Percentiles rank a stretch among this genome's conserved stretches.
phyloP scores from a whole-genome alignment of 2,888 invertebrate species.

The Caenorhabditis sp. region DNA sequence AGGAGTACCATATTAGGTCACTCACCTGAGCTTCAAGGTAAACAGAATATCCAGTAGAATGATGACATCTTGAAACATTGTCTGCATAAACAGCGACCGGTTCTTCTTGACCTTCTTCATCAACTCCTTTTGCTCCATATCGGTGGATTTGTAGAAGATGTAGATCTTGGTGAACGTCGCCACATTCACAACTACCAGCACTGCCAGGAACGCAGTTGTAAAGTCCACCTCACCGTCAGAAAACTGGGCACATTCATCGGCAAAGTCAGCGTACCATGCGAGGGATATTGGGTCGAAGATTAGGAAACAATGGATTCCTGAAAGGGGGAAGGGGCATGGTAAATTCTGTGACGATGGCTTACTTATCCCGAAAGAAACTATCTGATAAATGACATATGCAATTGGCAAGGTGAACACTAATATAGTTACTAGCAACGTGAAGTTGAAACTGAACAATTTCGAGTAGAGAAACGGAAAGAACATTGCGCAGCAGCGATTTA shows the following conservation, averaged over 20 bases:
- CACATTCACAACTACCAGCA: background rate
- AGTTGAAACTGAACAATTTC: slow-evolving; percentile 11
- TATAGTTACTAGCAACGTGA: background rate
- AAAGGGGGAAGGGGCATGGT: background rate
- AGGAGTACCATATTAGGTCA: background rate
- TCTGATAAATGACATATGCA: no score
- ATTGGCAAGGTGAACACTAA: no score
- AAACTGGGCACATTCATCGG: background rate
- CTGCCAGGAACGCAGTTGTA: background rate
- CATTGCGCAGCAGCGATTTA: slow-evolving; percentile 35
- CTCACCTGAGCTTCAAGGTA: slow-evolving; percentile 7
- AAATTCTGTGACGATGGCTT: no score
- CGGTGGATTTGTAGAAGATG: slow-evolving; percentile 20
- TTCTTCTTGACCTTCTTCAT: slow-evolving; percentile 3
- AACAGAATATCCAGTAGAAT: slow-evolving; percentile 7
- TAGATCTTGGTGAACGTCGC: slow-evolving; percentile 22
- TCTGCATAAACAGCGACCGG: slow-evolving; percentile 14
- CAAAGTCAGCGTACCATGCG: background rate
- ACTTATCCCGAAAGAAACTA: no score
- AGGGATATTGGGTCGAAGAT: background rate
- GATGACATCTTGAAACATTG: slow-evolving; percentile 13
- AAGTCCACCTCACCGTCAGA: background rate
- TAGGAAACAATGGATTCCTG: background rate
- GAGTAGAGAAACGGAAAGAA: slow-evolving; percentile 16
- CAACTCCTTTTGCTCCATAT: background rate